A percentile compares a stretch with the other conserved stretches of the same genome.
Evolutionary conservation across 37 sponge, comb jelly and placozoan species (phyloP).

Genomic region (Hormiphora californensis): DNA sequence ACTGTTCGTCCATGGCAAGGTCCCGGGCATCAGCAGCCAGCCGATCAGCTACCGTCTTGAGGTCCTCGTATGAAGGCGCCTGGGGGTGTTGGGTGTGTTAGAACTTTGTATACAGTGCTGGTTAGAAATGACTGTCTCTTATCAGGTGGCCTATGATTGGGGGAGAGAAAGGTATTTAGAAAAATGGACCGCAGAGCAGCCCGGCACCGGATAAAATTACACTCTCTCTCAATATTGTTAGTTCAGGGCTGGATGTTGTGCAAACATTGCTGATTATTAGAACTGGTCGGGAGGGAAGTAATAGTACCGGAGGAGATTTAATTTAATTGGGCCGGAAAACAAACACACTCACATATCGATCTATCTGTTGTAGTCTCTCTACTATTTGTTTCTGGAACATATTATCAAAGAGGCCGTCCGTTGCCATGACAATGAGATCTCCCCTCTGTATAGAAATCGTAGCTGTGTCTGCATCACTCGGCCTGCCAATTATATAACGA

Average conservation of each 20-base stretch:
- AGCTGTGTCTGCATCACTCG: conserved; percentile 26
- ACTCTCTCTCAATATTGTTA: no score
- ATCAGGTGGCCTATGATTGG: no score
- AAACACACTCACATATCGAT: neutral
- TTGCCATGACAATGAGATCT: conserved; percentile 64
- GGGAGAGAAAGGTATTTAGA: no score
- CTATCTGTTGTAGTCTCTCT: neutral
- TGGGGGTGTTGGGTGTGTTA: neutral
- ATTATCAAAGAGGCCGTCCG: conserved; percentile 70
- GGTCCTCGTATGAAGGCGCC: neutral
- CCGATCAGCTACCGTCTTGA: conserved; percentile 11
- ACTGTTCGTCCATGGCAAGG: conserved; percentile 48
- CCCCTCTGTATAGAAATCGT: conserved; percentile 55
- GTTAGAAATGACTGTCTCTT: no score
- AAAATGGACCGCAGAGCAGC: no score
- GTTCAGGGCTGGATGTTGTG: no score
- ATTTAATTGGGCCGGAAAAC: neutral
- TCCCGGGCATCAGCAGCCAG: conserved; percentile 7
- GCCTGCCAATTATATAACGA: no score
- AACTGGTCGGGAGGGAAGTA: no score
- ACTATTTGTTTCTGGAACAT: conserved; percentile 57
- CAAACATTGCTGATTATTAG: no score
- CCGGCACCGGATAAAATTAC: no score
- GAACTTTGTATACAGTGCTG: no score
- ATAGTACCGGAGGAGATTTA: neutral